These are phyloP conservation scores for Camelus bactrianus DNA, from an alignment of 2,113 vertebrate species.

Conservation along the genomic window DNA sequence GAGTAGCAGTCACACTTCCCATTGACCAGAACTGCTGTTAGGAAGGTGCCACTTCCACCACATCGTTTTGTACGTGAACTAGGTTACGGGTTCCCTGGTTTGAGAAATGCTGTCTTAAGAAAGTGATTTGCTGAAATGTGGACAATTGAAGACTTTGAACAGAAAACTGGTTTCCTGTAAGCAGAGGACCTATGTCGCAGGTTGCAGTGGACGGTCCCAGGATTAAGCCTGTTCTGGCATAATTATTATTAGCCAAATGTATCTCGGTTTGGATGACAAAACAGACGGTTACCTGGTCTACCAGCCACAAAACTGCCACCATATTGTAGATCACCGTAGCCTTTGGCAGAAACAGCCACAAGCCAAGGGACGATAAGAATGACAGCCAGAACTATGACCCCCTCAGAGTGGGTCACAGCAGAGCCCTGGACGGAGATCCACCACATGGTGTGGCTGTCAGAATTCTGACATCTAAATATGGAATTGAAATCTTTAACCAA, in stretches of 20 bases:
- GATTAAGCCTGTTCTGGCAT: background rate
- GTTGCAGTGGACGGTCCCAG: background rate
- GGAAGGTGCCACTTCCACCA: background rate
- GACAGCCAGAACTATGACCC: background rate
- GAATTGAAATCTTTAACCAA: background rate
- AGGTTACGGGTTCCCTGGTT: background rate
- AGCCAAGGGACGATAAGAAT: background rate
- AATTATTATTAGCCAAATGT: background rate
- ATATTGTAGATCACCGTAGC: background rate
- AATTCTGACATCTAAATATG: background rate
- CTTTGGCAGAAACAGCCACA: background rate
- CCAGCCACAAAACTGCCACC: background rate
- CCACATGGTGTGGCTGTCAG: background rate
- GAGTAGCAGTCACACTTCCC: background rate
- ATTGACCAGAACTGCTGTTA: background rate
- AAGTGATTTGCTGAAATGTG: background rate
- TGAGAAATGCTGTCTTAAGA: background rate
- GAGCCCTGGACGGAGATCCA: background rate
- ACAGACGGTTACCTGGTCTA: background rate
- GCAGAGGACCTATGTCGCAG: background rate
- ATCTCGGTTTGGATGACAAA: background rate
- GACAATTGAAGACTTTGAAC: background rate
- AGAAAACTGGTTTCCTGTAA: background rate
- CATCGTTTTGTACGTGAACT: background rate
- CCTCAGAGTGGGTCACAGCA: background rate